A percentile compares a stretch with the other conserved stretches of the same genome.
phyloP scores from a whole-genome alignment of 2,888 invertebrate genomes.

The Autographa pulchrina region DNA sequence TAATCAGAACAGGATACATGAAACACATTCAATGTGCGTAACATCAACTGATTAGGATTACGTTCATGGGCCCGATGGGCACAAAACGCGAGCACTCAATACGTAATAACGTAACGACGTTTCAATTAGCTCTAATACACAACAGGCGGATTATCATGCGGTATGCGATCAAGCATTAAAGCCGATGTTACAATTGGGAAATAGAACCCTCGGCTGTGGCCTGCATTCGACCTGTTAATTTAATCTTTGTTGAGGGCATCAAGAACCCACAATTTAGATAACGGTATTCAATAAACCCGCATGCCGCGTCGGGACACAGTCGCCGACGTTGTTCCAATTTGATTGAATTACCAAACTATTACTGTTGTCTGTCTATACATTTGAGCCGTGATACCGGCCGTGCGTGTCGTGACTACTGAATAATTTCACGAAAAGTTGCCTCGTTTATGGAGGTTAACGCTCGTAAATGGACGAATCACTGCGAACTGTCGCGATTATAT shows the following conservation, averaged over 20 bases:
- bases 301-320: slow-evolving; percentile 73
- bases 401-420: slow-evolving; percentile 65
- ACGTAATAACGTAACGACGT: slow-evolving; percentile 74
- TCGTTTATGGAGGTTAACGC: slow-evolving; percentile 61
- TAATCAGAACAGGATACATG: slow-evolving; percentile 5
- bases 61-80: slow-evolving; percentile 25
- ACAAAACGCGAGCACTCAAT: slow-evolving; percentile 54
- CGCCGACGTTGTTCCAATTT: slow-evolving; percentile 78
- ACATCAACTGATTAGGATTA: slow-evolving; percentile 52
- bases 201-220: slow-evolving; percentile 68
- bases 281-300: slow-evolving; percentile 85
- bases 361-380: slow-evolving; percentile 67
- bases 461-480: slow-evolving; percentile 63
- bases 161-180: slow-evolving; percentile 76
- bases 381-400: slow-evolving; percentile 61
- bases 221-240: slow-evolving; percentile 83
- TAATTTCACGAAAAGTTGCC: slow-evolving; percentile 64
- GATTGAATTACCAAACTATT: slow-evolving; percentile 84
- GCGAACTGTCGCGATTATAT: slow-evolving; percentile 39
- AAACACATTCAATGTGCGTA: slow-evolving; percentile 21
- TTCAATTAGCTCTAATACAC: slow-evolving; percentile 82
- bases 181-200: slow-evolving; percentile 75
- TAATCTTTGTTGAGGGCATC: slow-evolving; percentile 83
- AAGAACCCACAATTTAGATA: slow-evolving; percentile 84
- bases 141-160: slow-evolving; percentile 79